These are phyloP conservation scores for Caenorhabditis sulstoni DNA, from an alignment of 2,888 invertebrate genomes.

Conservation along the genomic window DNA sequence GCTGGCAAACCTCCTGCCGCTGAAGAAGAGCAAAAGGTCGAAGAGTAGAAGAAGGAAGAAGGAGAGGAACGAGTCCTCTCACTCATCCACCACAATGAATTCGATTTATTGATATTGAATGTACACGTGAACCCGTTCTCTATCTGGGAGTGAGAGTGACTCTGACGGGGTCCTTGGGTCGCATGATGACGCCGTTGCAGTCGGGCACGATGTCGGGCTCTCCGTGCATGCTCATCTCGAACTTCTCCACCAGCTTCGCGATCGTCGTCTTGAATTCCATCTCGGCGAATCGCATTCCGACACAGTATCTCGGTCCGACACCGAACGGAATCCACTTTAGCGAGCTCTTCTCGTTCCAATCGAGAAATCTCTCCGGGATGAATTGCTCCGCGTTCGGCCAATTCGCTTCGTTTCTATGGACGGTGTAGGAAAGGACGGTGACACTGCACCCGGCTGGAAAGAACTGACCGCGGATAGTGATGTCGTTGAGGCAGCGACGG, in stretches of 20 bases:
- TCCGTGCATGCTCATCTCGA: constrained; percentile 41
- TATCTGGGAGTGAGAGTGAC: constrained; percentile 13
- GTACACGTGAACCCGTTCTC: no score
- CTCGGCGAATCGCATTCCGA: constrained; percentile 78
- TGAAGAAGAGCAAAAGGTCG: no score
- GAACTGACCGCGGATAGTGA: constrained; percentile 61
- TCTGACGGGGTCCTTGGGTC: constrained; percentile 46
- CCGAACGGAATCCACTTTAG: constrained; percentile 78
- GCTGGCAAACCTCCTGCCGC: no score
- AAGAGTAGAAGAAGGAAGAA: no score
- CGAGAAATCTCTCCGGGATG: constrained; percentile 68
- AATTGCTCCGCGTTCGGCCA: constrained; percentile 74
- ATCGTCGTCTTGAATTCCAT: constrained; percentile 76
- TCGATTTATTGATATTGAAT: no score
- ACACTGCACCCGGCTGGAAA: constrained; percentile 63
- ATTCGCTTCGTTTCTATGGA: constrained; percentile 58
- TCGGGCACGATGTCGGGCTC: constrained; percentile 36
- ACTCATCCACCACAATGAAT: no score
- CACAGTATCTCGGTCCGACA: constrained; percentile 76
- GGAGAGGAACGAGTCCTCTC: no score
- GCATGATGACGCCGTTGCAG: constrained; percentile 53
- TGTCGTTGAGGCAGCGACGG: constrained; percentile 67
- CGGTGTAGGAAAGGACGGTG: constrained; percentile 48
- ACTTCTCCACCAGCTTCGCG: constrained; percentile 63
- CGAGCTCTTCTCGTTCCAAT: constrained; percentile 51